Evolutionary conservation across 2,113 vertebrate species (phyloP).

Genomic region (Labeo catla): DNA sequence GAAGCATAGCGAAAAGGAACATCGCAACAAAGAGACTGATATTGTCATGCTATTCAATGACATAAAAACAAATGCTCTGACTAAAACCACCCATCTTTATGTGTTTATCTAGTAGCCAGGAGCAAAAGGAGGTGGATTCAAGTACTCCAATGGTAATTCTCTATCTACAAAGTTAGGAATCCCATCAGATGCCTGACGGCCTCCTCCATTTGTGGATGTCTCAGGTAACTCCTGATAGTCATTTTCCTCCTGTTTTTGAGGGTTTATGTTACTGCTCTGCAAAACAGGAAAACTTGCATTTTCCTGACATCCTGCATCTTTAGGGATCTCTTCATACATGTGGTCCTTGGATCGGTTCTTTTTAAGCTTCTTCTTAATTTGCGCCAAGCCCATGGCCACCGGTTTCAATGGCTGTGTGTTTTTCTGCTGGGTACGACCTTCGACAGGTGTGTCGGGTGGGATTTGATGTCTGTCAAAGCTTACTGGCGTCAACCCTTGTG

Average conservation of each 20-base stretch:
- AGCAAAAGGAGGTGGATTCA: conserved; percentile 53
- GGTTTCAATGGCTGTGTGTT: conserved; percentile 57
- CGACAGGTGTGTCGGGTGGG: not conserved
- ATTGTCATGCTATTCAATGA: not conserved
- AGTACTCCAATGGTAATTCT: conserved; percentile 35
- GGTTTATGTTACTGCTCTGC: not conserved
- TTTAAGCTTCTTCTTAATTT: conserved; percentile 69
- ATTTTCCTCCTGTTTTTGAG: not conserved
- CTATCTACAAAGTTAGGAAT: conserved; percentile 8
- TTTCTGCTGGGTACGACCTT: conserved; percentile 7
- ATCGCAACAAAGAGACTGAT: not conserved
- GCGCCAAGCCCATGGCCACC: conserved; percentile 57
- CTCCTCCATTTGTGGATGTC: not conserved
- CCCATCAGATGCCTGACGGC: not conserved
- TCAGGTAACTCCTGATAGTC: conserved; percentile 58
- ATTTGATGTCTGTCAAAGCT: conserved; percentile 15
- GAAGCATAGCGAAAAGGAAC: not conserved
- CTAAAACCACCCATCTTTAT: too few species aligned
- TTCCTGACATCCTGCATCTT: not conserved
- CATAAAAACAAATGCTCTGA: not conserved
- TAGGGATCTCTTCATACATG: conserved; percentile 44
- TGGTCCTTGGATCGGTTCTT: conserved; percentile 59
- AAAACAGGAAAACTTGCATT: not conserved
- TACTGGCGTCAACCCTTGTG: not conserved
- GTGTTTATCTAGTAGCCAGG: conserved; percentile 43